A percentile compares a stretch with the other conserved stretches of the same genome.
Evolutionary conservation across 2,113 vertebrate species (phyloP).

Genomic region (Gopherus flavomarginatus): DNA sequence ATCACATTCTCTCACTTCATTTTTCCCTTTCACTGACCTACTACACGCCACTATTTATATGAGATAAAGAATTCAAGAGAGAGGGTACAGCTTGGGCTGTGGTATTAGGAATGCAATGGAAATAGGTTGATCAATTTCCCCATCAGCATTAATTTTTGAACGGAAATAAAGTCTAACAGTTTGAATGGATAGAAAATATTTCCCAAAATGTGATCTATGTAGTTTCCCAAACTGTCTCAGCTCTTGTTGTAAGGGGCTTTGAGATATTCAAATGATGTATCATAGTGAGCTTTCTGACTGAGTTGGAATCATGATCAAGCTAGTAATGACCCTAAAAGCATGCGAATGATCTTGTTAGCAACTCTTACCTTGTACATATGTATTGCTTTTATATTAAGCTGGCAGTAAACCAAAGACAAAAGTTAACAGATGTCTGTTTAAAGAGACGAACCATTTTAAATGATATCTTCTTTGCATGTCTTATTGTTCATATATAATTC

Average conservation of each 20-base stretch:
- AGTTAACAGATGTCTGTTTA: not conserved
- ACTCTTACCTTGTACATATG: not conserved
- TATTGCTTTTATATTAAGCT: not conserved
- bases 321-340: not conserved
- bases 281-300: not conserved
- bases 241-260: not conserved
- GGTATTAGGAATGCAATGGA: accelerated
- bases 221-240: not conserved
- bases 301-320: not conserved
- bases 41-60: not conserved
- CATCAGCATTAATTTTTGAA: not conserved
- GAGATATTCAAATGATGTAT: not conserved
- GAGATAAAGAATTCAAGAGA: not conserved
- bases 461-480: not conserved
- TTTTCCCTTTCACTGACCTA: slow-evolving; percentile 21
- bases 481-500: not conserved
- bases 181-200: not conserved
- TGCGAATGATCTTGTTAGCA: not conserved
- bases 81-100: not conserved
- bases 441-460: not conserved
- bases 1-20: not conserved
- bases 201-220: not conserved
- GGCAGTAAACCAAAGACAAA: not conserved
- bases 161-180: not conserved
- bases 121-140: not conserved